Base-by-base conservation (phyloP, 2,797 vertebrate species). In the Hypotaenidia philippensis region DNA sequence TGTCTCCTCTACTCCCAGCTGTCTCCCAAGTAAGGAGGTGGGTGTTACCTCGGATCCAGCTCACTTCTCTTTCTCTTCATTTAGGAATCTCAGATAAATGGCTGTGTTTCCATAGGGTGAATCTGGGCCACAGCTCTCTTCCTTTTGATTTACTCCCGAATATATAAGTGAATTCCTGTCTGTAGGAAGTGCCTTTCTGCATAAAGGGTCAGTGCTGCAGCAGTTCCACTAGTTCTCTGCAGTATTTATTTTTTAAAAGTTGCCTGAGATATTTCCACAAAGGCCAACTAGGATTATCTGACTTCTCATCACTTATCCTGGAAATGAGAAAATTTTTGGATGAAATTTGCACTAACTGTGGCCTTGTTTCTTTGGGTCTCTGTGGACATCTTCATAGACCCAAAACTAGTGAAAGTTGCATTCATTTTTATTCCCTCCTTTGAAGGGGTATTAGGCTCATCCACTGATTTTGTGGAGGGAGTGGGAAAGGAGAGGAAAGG, bases 1-100 rank as follows among this genome's bases (percentile, higher is more conserved):
- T 88, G 89, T 80, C 94, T 95, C 50, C 83, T 85, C 5, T 4
- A 55, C 80, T 95, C 38, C 31, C 50, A 76, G 61, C 88, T n/a
- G 11, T 26, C 68, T 83, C 52, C 68, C 60, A 59, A 4, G 56
- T 5, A 52, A 75, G 76, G 56, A 87, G 57, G 31, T 65, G 75
- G 79, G 75, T 11, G 53, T 82, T 83, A 11, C 56, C 38, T 80
- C 68, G 40, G 34, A 69, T 31, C 76, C 71, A 29, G 18, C 56
- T 89, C 59, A 10, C n/a, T 71, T 27, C 15, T 87, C 66, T 81
- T 78, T 77, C 29, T 64, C 53, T 50, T 89, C 1, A 0, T 61
- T 69, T 72, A 61, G 44, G 17, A 40, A 55, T 19, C 68, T 71
- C 41, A 13, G 45, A 61, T 80, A 80, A 68, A 59, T 10, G 13